Percentiles rank a stretch among this genome's conserved stretches.
Evolutionary conservation across 2,888 invertebrate genomes (phyloP).

Genomic region (Sturmia bella): DNA sequence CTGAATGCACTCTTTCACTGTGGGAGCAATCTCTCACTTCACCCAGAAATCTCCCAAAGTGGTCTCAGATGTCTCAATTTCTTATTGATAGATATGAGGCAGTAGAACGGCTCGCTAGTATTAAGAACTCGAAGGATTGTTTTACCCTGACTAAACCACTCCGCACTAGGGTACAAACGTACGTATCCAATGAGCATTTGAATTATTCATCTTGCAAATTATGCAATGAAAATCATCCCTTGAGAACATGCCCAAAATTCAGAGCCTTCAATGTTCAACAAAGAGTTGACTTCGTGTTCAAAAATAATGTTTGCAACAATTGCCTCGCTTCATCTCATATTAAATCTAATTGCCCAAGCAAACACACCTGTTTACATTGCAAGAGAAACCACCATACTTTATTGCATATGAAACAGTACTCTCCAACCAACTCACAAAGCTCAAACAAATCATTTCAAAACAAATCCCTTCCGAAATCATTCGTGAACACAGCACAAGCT

Average conservation of each 20-base stretch:
- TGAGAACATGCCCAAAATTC: slow-evolving; percentile 2
- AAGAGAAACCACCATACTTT: slow-evolving; percentile 1
- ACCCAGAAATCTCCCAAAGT: slow-evolving; percentile 7
- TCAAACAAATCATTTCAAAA: neutral
- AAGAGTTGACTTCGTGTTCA: neutral
- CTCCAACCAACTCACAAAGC: no score
- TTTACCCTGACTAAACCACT: neutral
- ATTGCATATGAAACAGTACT: neutral
- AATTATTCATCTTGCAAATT: neutral
- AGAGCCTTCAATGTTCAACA: neutral
- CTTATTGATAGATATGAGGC: slow-evolving; percentile 16
- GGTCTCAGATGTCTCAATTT: slow-evolving; percentile 20
- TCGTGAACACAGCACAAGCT: neutral
- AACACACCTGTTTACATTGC: neutral
- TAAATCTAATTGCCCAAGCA: no score
- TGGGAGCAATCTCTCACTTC: slow-evolving; percentile 17
- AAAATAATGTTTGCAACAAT: no score
- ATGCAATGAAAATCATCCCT: neutral
- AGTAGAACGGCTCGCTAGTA: slow-evolving; percentile 4
- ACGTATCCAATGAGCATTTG: neutral
- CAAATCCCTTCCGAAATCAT: neutral
- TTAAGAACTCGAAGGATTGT: neutral
- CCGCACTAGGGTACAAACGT: neutral
- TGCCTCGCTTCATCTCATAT: no score
- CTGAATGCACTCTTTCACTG: neutral